Evolutionary conservation across 2,888 invertebrate genomes (phyloP), one percentile per base, ranked within the genome.

Genomic region (Maniola hyperantus): DNA sequence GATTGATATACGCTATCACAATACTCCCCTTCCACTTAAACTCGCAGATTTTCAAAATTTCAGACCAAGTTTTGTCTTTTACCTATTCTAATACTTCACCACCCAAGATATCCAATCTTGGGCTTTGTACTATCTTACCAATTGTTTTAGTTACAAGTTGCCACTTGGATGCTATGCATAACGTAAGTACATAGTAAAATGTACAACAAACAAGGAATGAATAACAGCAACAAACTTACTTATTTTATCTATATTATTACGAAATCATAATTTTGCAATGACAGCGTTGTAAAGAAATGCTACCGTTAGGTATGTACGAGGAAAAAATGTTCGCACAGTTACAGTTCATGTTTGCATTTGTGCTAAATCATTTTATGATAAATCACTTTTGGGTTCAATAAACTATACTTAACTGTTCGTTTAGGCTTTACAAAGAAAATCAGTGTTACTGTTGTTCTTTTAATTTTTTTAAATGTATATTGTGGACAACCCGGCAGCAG

Each of bases 271-370:
- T 46, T 57, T 55, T 36, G 55, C 39, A 20, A 57, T 6, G 55
- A 42, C 39, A 57, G 33, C 54, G 34, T 54, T 54, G 13, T 46
- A 46, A 54, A 33, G 7, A 54, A 13, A 54, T 39, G 20, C 36
- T 20, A 20, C 55, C 55, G 34, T 44, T 44, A 11, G 6, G 54
- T 58, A 46, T 10, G 15, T 18, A n/a, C 34, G 39, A 61, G 60
- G 36, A 44, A 65, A 65, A 54, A 54, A 46, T 48, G 39, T 39
- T 61, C 18, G 20, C 60, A 33, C 10, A 26, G 61, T 61, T 61
- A 66, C 61, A 57, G 66, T 66, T 66, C 62, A 26, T 57, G 62
- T 57, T 46, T 42, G 39, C 66, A 62, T 62, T n/a, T 66, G 55
- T 62, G 55, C 61, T 39, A 66, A 55, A 46, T 62, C 50, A 66